Evolutionary conservation across 2,113 vertebrate species (phyloP), one percentile per base, ranked within the genome.

Genomic region (Gasterosteus nipponicus): DNA sequence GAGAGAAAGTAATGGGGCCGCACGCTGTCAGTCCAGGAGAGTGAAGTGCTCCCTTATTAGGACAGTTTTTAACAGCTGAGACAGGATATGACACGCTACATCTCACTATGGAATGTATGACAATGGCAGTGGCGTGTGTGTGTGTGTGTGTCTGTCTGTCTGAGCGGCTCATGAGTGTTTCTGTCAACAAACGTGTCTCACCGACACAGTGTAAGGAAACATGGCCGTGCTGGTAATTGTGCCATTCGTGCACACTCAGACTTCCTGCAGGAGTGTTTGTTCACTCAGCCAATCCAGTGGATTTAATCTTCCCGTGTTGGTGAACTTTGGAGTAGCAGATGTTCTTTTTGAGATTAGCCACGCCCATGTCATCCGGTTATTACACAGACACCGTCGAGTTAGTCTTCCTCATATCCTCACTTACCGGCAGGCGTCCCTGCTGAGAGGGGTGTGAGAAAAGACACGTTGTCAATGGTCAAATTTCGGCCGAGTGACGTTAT

Each of bases 71-170:
- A 81, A 80, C 82, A 85, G 84, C 85, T 59, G 80, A 89, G 90
- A 80, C 93, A 92, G 92, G 93, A 93, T 91, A 80, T 87, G 89
- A 92, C 92, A 92, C n/a, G 92, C 82, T 74, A 64, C 81, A 81
- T 85, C 85, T 83, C 78, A 63, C 72, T 46, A 58, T 82, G 92
- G 92, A 94, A 94, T 95, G 91, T 88, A 77, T 80, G 83, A 86
- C 81, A 88, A 74, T 86, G 73, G 75, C 22, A 16, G 64, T 66
- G 62, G 49, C 62, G 65, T 54, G 73, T 58, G 80, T 82, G 62
- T 69, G 31, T 79, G 73, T 79, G 77, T 5, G 19, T 35, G 33
- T 35, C 33, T 35, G 33, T 33, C 5, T 33, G 33, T 35, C 33
- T 79, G 73, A 77, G 77, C 6, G 16, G 62, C 56, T 72, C 7